These are phyloP conservation scores for Ichneumon xanthorius DNA, from an alignment of 2,888 invertebrate species.

Conservation along the genomic window DNA sequence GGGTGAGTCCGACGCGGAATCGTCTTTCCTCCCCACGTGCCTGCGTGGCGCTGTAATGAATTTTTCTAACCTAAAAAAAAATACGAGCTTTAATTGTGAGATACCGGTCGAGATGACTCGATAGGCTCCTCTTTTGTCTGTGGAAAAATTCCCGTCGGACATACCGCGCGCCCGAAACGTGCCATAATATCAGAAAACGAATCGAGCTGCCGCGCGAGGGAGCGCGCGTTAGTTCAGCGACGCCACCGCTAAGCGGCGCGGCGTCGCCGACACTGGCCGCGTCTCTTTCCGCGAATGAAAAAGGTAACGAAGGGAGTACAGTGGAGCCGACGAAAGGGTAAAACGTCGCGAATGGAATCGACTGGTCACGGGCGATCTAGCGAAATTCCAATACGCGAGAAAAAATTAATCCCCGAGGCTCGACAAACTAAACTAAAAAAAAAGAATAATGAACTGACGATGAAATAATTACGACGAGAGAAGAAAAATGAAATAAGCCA, in stretches of 20 bases:
- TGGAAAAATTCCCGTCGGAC: slow-evolving; percentile 69
- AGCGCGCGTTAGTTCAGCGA: slow-evolving; percentile 40
- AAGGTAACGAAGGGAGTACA: slow-evolving; percentile 76
- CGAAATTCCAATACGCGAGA: slow-evolving; percentile 15
- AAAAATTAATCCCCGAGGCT: slow-evolving; percentile 70
- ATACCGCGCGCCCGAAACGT: slow-evolving; percentile 79
- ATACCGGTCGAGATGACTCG: slow-evolving; percentile 30
- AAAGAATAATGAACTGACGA: slow-evolving; percentile 58
- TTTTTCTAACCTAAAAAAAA: slow-evolving; percentile 54
- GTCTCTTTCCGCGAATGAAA: slow-evolving; percentile 66
- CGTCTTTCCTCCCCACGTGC: slow-evolving; percentile 29
- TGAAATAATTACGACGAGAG: slow-evolving; percentile 34
- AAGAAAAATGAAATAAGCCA: slow-evolving; percentile 68
- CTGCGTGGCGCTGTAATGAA: slow-evolving; percentile 36
- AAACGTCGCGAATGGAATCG: slow-evolving; percentile 68
- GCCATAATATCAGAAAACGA: slow-evolving; percentile 78
- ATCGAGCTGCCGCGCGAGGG: slow-evolving; percentile 52
- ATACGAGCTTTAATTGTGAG: slow-evolving; percentile 16
- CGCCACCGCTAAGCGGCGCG: slow-evolving; percentile 42
- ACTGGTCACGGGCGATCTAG: slow-evolving; percentile 66
- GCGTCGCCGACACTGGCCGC: slow-evolving; percentile 2
- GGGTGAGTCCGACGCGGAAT: slow-evolving; percentile 33
- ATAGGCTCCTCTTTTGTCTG: slow-evolving; percentile 49
- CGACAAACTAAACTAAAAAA: slow-evolving; percentile 74
- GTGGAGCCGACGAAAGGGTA: slow-evolving; percentile 68